Evolutionary conservation across 2,113 vertebrate species (phyloP), one percentile per base, ranked within the genome.

Genomic region (Gavia stellata): DNA sequence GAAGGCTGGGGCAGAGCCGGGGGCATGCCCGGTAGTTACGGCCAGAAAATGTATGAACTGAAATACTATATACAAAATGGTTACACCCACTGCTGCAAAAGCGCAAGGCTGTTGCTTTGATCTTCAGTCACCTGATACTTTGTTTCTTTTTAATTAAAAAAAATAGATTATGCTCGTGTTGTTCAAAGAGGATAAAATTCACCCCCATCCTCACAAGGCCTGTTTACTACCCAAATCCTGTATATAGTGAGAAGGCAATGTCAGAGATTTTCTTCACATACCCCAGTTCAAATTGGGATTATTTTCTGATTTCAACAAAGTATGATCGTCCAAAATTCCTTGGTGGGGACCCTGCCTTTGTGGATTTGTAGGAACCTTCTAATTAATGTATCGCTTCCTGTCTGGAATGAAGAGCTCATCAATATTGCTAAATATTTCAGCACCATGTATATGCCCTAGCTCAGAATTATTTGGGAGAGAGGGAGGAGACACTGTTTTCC

Each of bases 241-340:
- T 49, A 33, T 17, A 44, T n/a, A 65, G 45, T 10, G 23, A 82
- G 31, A 89, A 72, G 5, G 20, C 6, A 73, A 42, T 14, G 11
- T 36, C n/a, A 58, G 53, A 44, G 18, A 50, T 84, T 82, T 93
- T 86, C 52, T 89, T 49, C 45, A 29, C 1, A 2, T 42, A 61
- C 4, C 7, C 1, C 29, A 53, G 33, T 92, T 81, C 33, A 59
- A 75, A 75, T 1, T 24, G 25, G 49, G n/a, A 45, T 49, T 53
- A 50, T 68, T 91, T 95, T 89, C 73, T 88, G 49, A 58, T 50
- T 91, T 52, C 58, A 80, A 49, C 6, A 14, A 83, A 93, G 45
- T 44, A 34, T 20, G 29, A 24, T 79, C 61, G 62, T 89, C 81
- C 74, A 92, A 79, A 92, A 97, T 94, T 92, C 94, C 66, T 91